Evolutionary conservation across 2,797 vertebrate genomes (phyloP).

Genomic region (Buphagus erythrorhynchus): DNA sequence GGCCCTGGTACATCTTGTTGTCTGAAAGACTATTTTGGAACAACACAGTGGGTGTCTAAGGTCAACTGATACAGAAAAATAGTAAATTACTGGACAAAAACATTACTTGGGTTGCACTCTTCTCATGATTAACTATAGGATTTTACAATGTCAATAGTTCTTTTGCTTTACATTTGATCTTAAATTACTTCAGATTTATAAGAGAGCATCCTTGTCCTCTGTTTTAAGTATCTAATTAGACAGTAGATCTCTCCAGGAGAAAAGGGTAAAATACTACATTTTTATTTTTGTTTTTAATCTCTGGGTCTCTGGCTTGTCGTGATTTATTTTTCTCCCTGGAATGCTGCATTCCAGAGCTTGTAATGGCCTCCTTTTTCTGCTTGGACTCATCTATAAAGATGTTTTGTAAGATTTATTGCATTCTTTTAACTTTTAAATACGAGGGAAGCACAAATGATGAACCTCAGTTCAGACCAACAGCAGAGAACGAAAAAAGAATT

Average conservation of each 20-base stretch:
- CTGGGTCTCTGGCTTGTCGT: background rate
- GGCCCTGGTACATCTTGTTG: background rate
- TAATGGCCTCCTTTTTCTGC: constrained; percentile 48
- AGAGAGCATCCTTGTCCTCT: background rate
- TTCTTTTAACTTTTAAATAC: constrained; percentile 40
- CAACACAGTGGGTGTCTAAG: background rate
- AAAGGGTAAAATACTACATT: background rate
- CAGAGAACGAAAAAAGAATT: background rate
- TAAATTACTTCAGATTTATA: background rate
- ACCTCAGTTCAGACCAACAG: constrained; percentile 42
- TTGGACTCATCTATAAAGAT: constrained; percentile 36
- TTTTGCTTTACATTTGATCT: background rate
- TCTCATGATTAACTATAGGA: background rate
- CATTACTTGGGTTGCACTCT: background rate
- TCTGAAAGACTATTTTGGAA: background rate
- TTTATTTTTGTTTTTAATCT: constrained; percentile 14
- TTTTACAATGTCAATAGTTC: background rate
- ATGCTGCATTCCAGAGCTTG: constrained; percentile 36
- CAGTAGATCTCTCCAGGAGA: background rate
- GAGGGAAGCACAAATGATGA: background rate
- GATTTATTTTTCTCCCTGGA: constrained; percentile 50
- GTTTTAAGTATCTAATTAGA: background rate
- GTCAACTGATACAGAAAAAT: background rate
- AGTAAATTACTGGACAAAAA: background rate
- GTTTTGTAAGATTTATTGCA: constrained; percentile 46